A percentile compares a stretch with the other conserved stretches of the same genome.
Evolutionary conservation across 1,140 invertebrate genomes (phyloP).

Genomic region (Hypothenemus hampei): DNA sequence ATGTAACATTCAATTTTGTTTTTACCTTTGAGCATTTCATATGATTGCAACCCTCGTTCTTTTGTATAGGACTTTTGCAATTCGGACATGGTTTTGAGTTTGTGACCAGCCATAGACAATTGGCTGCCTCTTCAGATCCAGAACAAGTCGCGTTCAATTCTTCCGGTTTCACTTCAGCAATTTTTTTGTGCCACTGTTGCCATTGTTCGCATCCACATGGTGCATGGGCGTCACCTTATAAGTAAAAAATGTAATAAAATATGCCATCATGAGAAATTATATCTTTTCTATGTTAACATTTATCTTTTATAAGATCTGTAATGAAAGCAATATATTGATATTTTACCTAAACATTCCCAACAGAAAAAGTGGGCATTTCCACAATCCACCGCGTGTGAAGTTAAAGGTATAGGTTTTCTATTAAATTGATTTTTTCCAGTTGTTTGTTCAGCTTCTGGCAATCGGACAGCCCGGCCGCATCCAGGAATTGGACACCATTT

Average conservation of each 20-base stretch:
- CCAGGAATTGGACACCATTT: constrained; percentile 71
- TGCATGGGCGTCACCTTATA: constrained; percentile 61
- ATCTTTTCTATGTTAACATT: not conserved
- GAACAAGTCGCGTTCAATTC: constrained; percentile 55
- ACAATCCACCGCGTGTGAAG: constrained; percentile 68
- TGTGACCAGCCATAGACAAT: constrained; percentile 67
- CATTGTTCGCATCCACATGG: constrained; percentile 64
- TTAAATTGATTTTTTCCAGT: constrained; percentile 30
- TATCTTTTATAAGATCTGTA: not conserved
- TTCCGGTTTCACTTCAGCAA: constrained; percentile 61
- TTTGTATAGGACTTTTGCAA: constrained; percentile 70
- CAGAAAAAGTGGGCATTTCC: constrained; percentile 71
- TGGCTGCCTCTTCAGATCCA: constrained; percentile 63
- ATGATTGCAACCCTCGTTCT: constrained; percentile 75
- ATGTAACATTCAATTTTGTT: too few species aligned
- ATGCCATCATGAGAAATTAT: not conserved
- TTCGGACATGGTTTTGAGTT: constrained; percentile 72
- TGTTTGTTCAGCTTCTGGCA: constrained; percentile 56
- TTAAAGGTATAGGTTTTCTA: constrained; percentile 42
- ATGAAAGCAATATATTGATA: not conserved
- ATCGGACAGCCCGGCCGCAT: constrained; percentile 61
- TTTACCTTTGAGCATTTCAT: constrained; percentile 70
- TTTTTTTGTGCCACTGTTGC: constrained; percentile 61
- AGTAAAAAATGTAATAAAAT: not conserved
- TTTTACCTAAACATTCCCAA: constrained; percentile 54